phyloP scores from a whole-genome alignment of 2,797 vertebrate species.

The Sebastes nivosus region DNA sequence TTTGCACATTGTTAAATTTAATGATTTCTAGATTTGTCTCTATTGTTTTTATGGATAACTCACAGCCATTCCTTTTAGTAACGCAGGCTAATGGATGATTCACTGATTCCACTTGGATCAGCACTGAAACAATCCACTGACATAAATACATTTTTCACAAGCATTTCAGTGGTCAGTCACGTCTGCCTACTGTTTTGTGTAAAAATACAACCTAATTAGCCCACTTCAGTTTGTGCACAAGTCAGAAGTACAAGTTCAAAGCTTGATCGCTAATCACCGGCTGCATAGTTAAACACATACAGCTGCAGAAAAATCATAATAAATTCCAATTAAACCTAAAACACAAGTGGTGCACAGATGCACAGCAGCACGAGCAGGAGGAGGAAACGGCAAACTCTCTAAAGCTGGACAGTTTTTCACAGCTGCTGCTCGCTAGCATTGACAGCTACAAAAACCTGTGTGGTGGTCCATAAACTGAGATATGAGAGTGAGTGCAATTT shows the following conservation, averaged over 20 bases:
- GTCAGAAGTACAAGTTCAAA: conserved; percentile 38
- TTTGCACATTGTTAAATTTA: neutral
- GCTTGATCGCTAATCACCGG: conserved; percentile 42
- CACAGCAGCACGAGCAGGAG: conserved; percentile 26
- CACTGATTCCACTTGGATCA: neutral
- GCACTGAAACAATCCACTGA: neutral
- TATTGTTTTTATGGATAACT: neutral
- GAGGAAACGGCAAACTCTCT: conserved; percentile 23
- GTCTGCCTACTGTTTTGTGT: conserved; percentile 15
- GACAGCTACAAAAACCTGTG: conserved; percentile 15
- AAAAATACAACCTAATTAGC: conserved; percentile 52
- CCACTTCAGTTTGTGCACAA: conserved; percentile 49
- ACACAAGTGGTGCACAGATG: conserved; percentile 43
- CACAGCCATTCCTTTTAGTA: neutral
- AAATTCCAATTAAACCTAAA: conserved; percentile 30
- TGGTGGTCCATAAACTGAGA: conserved; percentile 36
- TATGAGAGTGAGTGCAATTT: conserved; percentile 33
- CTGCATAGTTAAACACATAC: conserved; percentile 26
- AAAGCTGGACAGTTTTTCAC: conserved; percentile 22
- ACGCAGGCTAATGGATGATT: neutral
- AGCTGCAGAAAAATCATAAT: conserved; percentile 41
- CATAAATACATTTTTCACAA: conserved; percentile 3
- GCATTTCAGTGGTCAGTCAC: neutral
- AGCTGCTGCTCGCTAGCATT: conserved; percentile 37
- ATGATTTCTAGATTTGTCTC: neutral